These are phyloP conservation scores for Antechinus stuartii DNA, from an alignment of 2,113 vertebrate species.

Conservation along the genomic window DNA sequence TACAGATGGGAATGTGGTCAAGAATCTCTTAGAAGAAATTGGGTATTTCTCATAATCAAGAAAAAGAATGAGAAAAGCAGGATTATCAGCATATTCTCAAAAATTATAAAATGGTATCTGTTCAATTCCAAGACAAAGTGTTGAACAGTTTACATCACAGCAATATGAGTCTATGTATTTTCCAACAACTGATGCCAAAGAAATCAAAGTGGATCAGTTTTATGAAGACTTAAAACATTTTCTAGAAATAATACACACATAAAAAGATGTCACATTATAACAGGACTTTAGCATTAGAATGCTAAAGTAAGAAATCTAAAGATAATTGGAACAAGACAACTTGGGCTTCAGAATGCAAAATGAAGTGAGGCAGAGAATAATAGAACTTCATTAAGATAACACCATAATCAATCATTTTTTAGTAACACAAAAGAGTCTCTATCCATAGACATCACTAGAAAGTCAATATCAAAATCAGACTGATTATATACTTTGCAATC, in stretches of 20 bases:
- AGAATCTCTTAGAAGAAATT: not conserved
- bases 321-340: not conserved
- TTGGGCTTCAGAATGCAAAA: not conserved
- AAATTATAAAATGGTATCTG: not conserved
- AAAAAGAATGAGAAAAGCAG: not conserved
- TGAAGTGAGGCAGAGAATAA: not conserved
- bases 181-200: not conserved
- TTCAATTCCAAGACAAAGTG: not conserved
- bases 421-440: not conserved
- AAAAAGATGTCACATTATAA: not conserved
- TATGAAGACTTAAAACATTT: not conserved
- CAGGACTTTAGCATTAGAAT: not conserved
- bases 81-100: not conserved
- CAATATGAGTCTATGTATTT: not conserved
- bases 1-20: not conserved
- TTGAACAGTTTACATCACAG: not conserved
- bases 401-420: not conserved
- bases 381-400: not conserved
- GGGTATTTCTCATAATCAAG: not conserved
- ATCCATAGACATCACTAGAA: not conserved
- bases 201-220: not conserved
- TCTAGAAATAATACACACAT: not conserved
- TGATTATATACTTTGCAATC: too few relatives aligned
- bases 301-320: not conserved
- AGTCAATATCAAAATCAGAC: too few relatives aligned